Evolutionary conservation across 1,140 invertebrate species (phyloP).

Genomic region (Ceratina calcarata): DNA sequence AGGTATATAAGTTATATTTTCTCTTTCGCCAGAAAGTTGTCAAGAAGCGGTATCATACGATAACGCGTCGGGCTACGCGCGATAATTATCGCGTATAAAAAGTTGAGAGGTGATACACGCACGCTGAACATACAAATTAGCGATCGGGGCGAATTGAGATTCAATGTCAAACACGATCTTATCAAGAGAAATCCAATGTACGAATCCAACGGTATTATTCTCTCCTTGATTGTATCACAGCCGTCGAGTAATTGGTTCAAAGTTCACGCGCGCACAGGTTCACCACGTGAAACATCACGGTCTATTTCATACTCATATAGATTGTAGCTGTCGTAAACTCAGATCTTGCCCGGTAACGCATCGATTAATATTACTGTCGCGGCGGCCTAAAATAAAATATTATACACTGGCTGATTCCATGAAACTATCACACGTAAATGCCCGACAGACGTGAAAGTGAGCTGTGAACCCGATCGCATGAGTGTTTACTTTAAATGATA

Average conservation of each 20-base stretch:
- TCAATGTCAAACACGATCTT: neutral
- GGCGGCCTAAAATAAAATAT: neutral
- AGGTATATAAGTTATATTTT: neutral
- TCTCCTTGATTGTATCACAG: slow-evolving; percentile 8
- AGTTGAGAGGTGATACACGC: too few species aligned
- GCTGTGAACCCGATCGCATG: neutral
- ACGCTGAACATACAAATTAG: neutral
- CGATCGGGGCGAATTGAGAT: neutral
- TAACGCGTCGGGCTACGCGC: neutral
- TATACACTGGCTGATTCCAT: too few species aligned
- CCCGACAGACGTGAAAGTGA: neutral
- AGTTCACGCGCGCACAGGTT: slow-evolving; percentile 32
- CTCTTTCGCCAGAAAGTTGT: neutral
- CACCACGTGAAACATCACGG: neutral
- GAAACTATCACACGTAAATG: neutral
- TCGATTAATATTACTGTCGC: neutral
- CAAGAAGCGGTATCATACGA: neutral
- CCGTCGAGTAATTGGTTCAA: slow-evolving; percentile 43
- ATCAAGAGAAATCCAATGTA: neutral
- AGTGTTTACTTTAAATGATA: slow-evolving; percentile 13
- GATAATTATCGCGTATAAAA: neutral
- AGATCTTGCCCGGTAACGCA: neutral
- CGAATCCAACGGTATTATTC: neutral
- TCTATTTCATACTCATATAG: neutral
- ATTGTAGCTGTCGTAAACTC: neutral